These are phyloP conservation scores for Pachyseris speciosa DNA, from an alignment of 64 coral and sea anemone genomes.

Conservation along the genomic window DNA sequence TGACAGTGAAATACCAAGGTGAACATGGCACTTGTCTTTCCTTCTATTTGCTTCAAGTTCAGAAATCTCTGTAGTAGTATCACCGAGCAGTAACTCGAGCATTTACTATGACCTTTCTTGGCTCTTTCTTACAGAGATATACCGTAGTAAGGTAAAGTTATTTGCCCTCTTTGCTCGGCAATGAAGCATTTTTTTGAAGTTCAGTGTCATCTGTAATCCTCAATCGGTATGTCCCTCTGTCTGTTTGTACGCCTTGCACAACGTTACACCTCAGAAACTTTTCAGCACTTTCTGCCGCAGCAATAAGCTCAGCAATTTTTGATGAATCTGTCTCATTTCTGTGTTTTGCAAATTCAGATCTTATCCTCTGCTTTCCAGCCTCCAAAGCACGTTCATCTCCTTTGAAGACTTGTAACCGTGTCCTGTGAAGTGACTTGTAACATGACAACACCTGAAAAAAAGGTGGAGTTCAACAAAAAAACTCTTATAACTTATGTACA, in stretches of 20 bases:
- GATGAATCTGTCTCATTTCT: constrained; percentile 71
- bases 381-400: constrained; percentile 70
- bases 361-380: constrained; percentile 71
- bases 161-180: background rate
- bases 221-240: constrained; percentile 47
- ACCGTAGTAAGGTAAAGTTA: too few relatives aligned
- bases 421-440: constrained; percentile 75
- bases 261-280: constrained; percentile 75
- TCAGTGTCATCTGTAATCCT: constrained; percentile 72
- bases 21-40: background rate
- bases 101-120: too few relatives aligned
- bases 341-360: constrained; percentile 80
- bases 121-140: too few relatives aligned
- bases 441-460: constrained; percentile 77
- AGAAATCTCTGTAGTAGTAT: too few relatives aligned
- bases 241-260: constrained; percentile 70
- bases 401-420: constrained; percentile 81
- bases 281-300: constrained; percentile 71
- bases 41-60: too few relatives aligned
- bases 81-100: too few relatives aligned
- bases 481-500: background rate
- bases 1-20: background rate
- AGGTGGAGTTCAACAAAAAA: too few relatives aligned
- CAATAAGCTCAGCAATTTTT: constrained; percentile 82
- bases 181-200: constrained; percentile 30